These are phyloP conservation scores for Montipora capitata DNA, from an alignment of 92 coral and sea anemone genomes.

Conservation along the genomic window DNA sequence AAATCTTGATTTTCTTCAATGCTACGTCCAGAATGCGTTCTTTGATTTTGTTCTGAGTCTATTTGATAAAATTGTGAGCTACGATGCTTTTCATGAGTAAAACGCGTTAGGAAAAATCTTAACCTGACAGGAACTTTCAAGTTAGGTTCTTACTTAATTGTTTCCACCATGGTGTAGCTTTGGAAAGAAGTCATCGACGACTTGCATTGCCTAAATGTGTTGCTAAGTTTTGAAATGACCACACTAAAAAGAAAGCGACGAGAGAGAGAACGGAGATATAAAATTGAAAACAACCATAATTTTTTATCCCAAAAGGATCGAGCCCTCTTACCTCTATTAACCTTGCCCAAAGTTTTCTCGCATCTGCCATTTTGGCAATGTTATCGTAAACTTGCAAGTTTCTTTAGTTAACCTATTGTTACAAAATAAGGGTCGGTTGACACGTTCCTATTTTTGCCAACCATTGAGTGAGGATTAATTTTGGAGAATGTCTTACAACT, in stretches of 20 bases:
- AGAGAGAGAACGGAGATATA: neutral
- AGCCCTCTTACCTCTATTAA: slow-evolving; percentile 6
- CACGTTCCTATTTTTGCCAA: neutral
- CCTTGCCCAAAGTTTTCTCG: slow-evolving; percentile 4
- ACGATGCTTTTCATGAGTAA: no score
- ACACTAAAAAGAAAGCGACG: neutral
- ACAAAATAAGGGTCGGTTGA: neutral
- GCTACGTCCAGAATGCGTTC: no score
- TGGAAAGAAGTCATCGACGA: no score
- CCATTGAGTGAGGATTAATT: neutral
- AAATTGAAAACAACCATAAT: neutral
- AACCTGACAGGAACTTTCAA: no score
- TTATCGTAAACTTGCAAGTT: neutral
- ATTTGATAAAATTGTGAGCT: no score
- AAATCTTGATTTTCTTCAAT: no score
- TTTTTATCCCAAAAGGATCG: neutral
- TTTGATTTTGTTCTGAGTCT: no score
- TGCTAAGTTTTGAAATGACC: no score
- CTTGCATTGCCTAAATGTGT: no score
- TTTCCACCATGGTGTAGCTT: no score
- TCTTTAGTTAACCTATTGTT: neutral
- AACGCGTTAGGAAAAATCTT: no score
- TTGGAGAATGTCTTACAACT: neutral
- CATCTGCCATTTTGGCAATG: slow-evolving; percentile 13
- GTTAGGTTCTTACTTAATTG: no score